Evolutionary conservation across 1,140 invertebrate species (phyloP), one percentile per base, ranked within the genome.

Genomic region (Zaprionus inermis): DNA sequence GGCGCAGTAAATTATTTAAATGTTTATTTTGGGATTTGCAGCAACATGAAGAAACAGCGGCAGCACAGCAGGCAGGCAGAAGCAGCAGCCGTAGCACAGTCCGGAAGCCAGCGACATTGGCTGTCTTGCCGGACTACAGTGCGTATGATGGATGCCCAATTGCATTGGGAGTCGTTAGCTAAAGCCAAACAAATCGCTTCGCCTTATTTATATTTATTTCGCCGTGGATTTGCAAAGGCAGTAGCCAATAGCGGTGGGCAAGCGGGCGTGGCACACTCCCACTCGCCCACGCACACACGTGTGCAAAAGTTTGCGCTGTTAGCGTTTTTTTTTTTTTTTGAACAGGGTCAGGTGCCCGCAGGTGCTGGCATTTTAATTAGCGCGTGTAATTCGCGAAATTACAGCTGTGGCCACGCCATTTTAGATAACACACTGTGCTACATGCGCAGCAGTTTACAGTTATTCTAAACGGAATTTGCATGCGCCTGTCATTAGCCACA

Each of bases 11-110:
- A 83, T 88, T 79, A 79, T 79, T 86, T 71, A 77, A 74, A 73
- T 83, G 79, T 77, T 77, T 86, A 88, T 79, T 79, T 66, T 58
- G 60, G 69, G 79, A 76, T 70, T 82, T 76, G 60, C 72, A 75
- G 68, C 32, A 34, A 75, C 44, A 44, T 60, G 38, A 44, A 44
- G 38, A 16, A 44, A 44, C 38, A 44, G 30, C 36, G n/a, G 36
- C 36, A 38, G 12, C 24, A 10, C 36, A 38, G 36, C 36, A 38
- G 36, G 7, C 36, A 24, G 24, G 41, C 44, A n/a, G 11, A 24
- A 24, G 22, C 24, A 28, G 24, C 24, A 28, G 3, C 24, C 24
- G 24, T 5, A 28, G 3, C 24, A 3, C 67, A 65, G 52, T 58
- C 36, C 11, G 71, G 36, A 32, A 16, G 30, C 10, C 30, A 7